Evolutionary conservation across 2,797 vertebrate genomes (phyloP).

Genomic region (Sebastes kiyomatsui): DNA sequence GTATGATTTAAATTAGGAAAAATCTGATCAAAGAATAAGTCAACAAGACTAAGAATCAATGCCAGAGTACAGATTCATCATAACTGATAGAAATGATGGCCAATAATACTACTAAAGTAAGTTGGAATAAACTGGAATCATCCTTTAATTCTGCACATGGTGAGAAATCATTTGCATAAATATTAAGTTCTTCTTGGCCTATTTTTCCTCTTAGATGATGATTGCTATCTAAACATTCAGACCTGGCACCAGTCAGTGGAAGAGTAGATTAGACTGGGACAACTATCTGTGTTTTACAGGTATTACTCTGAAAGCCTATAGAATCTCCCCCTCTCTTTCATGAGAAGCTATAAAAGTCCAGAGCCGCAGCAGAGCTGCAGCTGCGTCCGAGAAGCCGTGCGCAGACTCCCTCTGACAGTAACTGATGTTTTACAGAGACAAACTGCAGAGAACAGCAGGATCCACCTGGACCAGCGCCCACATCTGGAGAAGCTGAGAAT

Average conservation of each 20-base stretch:
- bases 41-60: background rate
- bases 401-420: constrained; percentile 52
- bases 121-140: background rate
- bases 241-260: constrained; percentile 24
- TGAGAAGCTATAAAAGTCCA: constrained; percentile 55
- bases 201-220: constrained; percentile 9
- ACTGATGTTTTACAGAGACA: constrained; percentile 70
- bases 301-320: constrained; percentile 35
- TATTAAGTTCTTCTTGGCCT: background rate
- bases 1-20: background rate
- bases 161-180: background rate
- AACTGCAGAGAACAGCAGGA: constrained; percentile 62
- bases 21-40: background rate
- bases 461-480: constrained; percentile 58
- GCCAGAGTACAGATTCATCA: background rate
- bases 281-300: constrained; percentile 42
- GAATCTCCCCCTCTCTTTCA: constrained; percentile 36
- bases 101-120: background rate
- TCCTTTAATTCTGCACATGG: background rate
- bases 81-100: background rate
- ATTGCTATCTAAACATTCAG: constrained; percentile 34
- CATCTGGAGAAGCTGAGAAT: constrained; percentile 65
- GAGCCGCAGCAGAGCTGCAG: constrained; percentile 40
- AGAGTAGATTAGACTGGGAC: constrained; percentile 33
- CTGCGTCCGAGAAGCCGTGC: constrained; percentile 41